phyloP scores from a whole-genome alignment of 1,140 invertebrate genomes.

The Octopus sinensis region DNA sequence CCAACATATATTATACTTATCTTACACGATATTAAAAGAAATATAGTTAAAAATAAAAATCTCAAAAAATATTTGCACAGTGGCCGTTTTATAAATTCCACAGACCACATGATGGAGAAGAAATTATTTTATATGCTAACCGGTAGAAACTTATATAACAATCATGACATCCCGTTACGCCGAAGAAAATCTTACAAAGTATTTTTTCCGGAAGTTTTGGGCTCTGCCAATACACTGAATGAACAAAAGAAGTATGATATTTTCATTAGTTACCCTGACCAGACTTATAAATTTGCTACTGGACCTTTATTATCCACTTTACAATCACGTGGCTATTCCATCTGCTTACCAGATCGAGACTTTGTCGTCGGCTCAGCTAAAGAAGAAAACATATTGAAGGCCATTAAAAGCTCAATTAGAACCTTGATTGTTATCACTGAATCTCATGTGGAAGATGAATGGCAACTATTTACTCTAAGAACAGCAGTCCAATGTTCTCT shows the following conservation, averaged over 20 bases:
- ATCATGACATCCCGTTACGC: background rate
- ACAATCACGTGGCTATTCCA: slow-evolving; percentile 28
- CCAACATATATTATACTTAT: slow-evolving; percentile 34
- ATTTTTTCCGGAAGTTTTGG: slow-evolving; percentile 7
- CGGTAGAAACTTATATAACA: background rate
- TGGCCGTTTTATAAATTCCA: slow-evolving; percentile 29
- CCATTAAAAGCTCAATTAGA: slow-evolving; percentile 28
- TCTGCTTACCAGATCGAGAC: slow-evolving; percentile 36
- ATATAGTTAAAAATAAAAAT: slow-evolving; percentile 29
- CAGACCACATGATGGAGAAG: slow-evolving; percentile 26
- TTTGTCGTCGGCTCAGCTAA: slow-evolving; percentile 37
- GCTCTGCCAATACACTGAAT: background rate
- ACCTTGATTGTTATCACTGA: slow-evolving; percentile 35
- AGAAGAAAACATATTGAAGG: slow-evolving; percentile 41
- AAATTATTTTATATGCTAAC: slow-evolving; percentile 34
- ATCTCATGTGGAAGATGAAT: slow-evolving; percentile 32
- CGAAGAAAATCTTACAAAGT: slow-evolving; percentile 5
- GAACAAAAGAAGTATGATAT: background rate
- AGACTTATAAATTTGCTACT: slow-evolving; percentile 30
- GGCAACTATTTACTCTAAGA: slow-evolving; percentile 38
- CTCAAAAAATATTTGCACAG: slow-evolving; percentile 29
- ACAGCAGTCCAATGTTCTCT: slow-evolving; percentile 35
- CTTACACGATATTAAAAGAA: slow-evolving; percentile 22
- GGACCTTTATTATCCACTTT: slow-evolving; percentile 27
- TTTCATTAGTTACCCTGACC: slow-evolving; percentile 36